Evolutionary conservation across 2,797 vertebrate species (phyloP).

Genomic region (Diceros bicornis): DNA sequence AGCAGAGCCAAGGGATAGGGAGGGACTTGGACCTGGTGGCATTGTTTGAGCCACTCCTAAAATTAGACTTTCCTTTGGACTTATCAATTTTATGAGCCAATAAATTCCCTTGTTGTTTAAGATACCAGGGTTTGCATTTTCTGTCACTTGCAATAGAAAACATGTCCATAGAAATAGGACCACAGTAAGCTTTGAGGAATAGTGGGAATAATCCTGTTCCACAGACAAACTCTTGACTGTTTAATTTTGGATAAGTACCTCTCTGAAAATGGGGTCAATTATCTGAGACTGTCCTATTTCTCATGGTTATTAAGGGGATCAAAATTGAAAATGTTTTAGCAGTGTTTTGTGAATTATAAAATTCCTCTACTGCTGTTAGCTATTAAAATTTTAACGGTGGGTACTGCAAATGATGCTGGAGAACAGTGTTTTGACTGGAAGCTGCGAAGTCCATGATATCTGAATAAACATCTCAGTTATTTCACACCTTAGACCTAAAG

Average conservation of each 20-base stretch:
- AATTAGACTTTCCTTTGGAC: neutral
- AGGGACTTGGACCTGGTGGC: neutral
- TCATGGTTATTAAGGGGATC: conserved; percentile 3
- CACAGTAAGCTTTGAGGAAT: neutral
- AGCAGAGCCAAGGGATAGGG: neutral
- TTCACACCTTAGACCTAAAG: neutral
- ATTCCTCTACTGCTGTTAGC: neutral
- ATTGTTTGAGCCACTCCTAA: neutral
- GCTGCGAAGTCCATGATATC: neutral
- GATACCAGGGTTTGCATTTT: neutral
- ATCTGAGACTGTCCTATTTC: neutral
- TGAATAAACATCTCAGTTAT: neutral
- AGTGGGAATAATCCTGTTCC: neutral
- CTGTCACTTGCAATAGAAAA: neutral
- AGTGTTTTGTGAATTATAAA: conserved; percentile 44
- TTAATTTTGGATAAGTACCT: neutral
- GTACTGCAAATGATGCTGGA: neutral
- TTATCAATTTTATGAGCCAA: neutral
- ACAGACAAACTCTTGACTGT: neutral
- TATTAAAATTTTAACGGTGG: conserved; percentile 9
- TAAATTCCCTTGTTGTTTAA: conserved; percentile 49
- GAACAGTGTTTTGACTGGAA: neutral
- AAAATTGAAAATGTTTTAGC: neutral
- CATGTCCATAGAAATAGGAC: neutral
- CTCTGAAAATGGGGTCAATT: conserved; percentile 18